Base-by-base conservation (phyloP, 2,113 vertebrate species). In the Sakesphorus luctuosus region DNA sequence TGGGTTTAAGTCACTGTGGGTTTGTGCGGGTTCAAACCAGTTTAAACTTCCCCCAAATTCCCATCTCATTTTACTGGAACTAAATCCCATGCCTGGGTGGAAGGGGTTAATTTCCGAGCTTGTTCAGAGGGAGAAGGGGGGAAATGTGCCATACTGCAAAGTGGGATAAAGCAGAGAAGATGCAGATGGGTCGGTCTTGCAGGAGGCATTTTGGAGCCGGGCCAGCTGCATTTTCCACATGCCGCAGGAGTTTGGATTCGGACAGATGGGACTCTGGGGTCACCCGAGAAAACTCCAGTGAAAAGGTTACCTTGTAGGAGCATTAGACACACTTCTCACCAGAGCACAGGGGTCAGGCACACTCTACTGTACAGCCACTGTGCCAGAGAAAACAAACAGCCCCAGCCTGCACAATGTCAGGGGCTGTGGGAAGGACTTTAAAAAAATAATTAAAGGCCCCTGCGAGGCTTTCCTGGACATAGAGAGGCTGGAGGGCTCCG, bases 151-250 rank as follows among this genome's bases (percentile, higher is more conserved):
- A 68, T 66, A 47, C 79, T 87, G 79, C 87, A 92, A 93, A 92
- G 56, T 89, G 18, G 67, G 66, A 75, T 82, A 86, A 93, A 71
- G 87, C 87, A 91, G 66, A 90, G 63, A 85, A 94, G 85, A 85
- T 89, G 55, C 96, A 94, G 96, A 93, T 95, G 90, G 87, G 86
- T 91, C 67, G 75, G 43, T 80, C 67, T 93, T 76, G 76, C 86
- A 91, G 83, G 77, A 87, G 86, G 73, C 83, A 77, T 88, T 85
- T 79, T 94, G 89, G 93, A 92, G 67, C 6, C 10, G 7, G 87
- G 83, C 92, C 91, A 96, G 93, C 76, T 44, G 75, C 68, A 35
- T 52, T 86, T 95, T 94, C 95, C 94, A 88, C 97, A 96, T 94
- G 95, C 93, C 84, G 36, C 23, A 68, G 76, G 90, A 87, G 91